Evolutionary conservation across 2,888 invertebrate species (phyloP), one percentile per base, ranked within the genome.

Genomic region (Cataglyphis livida): DNA sequence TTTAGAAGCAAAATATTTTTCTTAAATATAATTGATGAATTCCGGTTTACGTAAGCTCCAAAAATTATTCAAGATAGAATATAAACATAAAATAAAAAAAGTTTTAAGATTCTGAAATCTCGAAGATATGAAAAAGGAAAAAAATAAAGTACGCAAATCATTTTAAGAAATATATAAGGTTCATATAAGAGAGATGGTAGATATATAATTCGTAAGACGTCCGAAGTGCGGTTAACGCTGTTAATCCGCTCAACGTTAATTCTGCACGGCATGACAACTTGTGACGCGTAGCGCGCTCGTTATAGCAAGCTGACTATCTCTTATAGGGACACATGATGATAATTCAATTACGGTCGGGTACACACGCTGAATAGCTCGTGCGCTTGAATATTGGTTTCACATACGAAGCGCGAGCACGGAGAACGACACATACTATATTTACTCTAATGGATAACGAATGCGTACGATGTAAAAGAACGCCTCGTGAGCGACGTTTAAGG

Each of bases 381-480:
- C 61, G 35, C 84, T 84, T 85, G 89, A 89, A 89, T 86, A 88
- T 88, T 87, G 81, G 78, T 70, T 74, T 66, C 75, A 65, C 64
- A 74, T 81, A 66, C 78, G 66, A 38, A 59, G 61, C 21, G 44
- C 6, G 79, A 79, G 82, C 75, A 81, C 78, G 51, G 75, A 38
- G 25, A 83, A 83, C 89, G 87, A 81, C 90, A 83, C 89, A 88
- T 81, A 87, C 86, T 88, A 89, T 83, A 90, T 86, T 88, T 90
- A 91, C 85, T 79, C 81, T 90, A 90, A 90, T 89, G 91, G 87
- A 89, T 90, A 91, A 90, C 88, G 90, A 90, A 91, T 91, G 91
- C 90, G 83, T 66, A 85, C 79, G 88, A 85, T 84, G 87, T 91
- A 88, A 90, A 90, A 91, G 90, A 90, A 83, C 59, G 84, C 88